phyloP scores from a whole-genome alignment of 2,888 invertebrate species.

The Ephialtes manifestator region DNA sequence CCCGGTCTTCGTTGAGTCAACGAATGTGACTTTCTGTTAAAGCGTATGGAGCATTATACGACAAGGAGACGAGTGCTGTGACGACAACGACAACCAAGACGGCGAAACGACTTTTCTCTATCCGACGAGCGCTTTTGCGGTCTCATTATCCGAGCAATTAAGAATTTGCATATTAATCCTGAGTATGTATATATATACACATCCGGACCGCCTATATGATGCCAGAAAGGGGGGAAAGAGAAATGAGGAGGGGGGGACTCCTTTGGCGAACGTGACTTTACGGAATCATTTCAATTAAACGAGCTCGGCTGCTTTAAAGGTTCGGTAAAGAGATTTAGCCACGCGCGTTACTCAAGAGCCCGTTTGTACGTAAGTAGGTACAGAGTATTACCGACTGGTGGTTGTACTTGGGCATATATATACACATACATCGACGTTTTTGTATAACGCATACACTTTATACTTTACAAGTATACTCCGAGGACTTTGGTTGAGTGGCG shows the following conservation, averaged over 20 bases:
- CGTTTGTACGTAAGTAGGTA: slow-evolving; percentile 29
- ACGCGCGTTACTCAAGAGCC: slow-evolving; percentile 53
- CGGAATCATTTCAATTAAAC: slow-evolving; percentile 77
- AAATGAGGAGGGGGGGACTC: not conserved
- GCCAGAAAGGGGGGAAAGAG: too few relatives aligned
- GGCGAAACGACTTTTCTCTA: slow-evolving; percentile 21
- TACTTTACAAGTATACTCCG: not conserved
- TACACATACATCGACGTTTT: not conserved
- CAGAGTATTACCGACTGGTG: slow-evolving; percentile 5
- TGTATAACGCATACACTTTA: not conserved
- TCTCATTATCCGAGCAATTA: slow-evolving; percentile 78
- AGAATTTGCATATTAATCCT: slow-evolving; percentile 78
- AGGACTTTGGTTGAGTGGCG: slow-evolving; percentile 4
- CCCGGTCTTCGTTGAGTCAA: not conserved
- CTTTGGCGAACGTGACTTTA: slow-evolving; percentile 74
- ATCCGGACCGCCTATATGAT: not conserved
- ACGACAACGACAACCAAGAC: slow-evolving; percentile 7
- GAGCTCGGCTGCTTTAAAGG: slow-evolving; percentile 44
- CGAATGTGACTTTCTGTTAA: not conserved
- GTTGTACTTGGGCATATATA: not conserved
- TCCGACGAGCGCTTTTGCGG: slow-evolving; percentile 54
- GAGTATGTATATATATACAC: slow-evolving; percentile 17
- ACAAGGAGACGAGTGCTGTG: not conserved
- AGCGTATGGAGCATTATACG: not conserved
- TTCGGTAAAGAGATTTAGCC: slow-evolving; percentile 63